A percentile compares a stretch with the other conserved stretches of the same genome.
Conservation (phyloP, 2,888 invertebrate species). For the Dinocampus coccinellae region DNA sequence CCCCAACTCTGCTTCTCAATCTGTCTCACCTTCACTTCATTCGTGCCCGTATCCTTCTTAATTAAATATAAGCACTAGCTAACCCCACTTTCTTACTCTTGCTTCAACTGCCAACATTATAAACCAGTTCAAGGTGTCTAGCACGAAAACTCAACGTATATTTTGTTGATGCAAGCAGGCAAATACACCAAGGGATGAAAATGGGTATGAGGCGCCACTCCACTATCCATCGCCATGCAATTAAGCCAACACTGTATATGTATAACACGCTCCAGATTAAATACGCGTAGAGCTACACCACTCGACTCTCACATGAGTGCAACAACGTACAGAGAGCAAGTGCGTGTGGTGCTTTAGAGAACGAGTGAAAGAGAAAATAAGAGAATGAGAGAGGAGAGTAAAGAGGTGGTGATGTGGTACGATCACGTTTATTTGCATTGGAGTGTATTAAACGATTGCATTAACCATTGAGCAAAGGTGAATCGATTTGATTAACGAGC, state of each 20-base stretch:
- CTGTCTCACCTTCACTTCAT: slow-evolving; percentile 37
- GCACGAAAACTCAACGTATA: slow-evolving; percentile 22
- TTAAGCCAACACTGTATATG: slow-evolving; percentile 45
- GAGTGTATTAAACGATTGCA: slow-evolving; percentile 43
- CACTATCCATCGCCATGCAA: slow-evolving; percentile 51
- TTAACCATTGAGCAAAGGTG: slow-evolving; percentile 40
- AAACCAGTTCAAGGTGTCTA: slow-evolving; percentile 25
- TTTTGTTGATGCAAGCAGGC: slow-evolving; percentile 25
- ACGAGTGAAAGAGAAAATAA: neutral
- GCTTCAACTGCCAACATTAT: slow-evolving; percentile 38
- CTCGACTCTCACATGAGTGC: neutral
- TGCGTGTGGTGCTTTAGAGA: neutral
- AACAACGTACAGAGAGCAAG: slow-evolving; percentile 22
- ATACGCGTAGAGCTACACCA: slow-evolving; percentile 36
- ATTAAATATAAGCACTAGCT: slow-evolving; percentile 65
- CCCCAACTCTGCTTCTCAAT: slow-evolving; percentile 39
- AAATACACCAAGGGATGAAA: too few relatives aligned
- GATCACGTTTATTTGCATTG: slow-evolving; percentile 41
- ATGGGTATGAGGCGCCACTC: neutral
- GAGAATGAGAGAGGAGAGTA: neutral
- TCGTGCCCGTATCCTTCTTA: slow-evolving; percentile 59
- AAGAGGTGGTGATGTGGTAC: slow-evolving; percentile 9
- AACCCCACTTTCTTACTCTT: slow-evolving; percentile 54
- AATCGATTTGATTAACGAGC: slow-evolving; percentile 40
- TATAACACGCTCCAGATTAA: slow-evolving; percentile 32